Evolutionary conservation across 2,113 vertebrate genomes (phyloP), one percentile per base, ranked within the genome.

Genomic region (Tautogolabrus adspersus): DNA sequence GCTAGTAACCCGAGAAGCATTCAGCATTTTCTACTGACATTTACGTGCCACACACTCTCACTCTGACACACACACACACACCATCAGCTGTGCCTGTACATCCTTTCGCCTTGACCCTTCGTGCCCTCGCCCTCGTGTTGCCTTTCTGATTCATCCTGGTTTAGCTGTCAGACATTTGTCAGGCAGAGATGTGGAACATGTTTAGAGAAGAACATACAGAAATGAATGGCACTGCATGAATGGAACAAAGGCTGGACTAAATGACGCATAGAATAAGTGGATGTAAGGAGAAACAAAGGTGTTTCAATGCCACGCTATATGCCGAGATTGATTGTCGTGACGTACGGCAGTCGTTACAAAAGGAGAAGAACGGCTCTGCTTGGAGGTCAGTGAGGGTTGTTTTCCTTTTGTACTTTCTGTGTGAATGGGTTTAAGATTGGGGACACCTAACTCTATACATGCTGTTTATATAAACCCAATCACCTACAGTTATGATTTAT

Each of bases 31-130:
- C 42, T 46, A 44, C 47, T 64, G 67, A 65, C 54, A 77, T 84
- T 77, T 80, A 21, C 59, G 62, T 64, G 56, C n/a, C 42, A n/a
- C 68, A 68, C 82, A 64, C 75, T 65, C 70, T 42, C 74, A 73
- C 75, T 56, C 18, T 42, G 38, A 76, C 60, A 73, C 37, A 54
- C 49, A 61, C 55, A 54, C 59, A 75, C 59, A 72, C 13, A 55
- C 22, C 15, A 13, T 85, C 88, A 90, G 85, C 77, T 88, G 85
- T 83, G 77, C 77, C 55, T 88, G 79, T 71, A 76, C 58, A 78
- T 87, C 80, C 80, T 37, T 80, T 70, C 62, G 87, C 68, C 77
- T 77, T 87, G 74, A 83, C 86, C 76, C 11, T 73, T 38, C 52
- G 21, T 64, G 74, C 64, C 38, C 68, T 69, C 34, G 46, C 10